These are phyloP conservation scores for Anthophora plumipes DNA, from an alignment of 2,888 invertebrate species.

Conservation along the genomic window DNA sequence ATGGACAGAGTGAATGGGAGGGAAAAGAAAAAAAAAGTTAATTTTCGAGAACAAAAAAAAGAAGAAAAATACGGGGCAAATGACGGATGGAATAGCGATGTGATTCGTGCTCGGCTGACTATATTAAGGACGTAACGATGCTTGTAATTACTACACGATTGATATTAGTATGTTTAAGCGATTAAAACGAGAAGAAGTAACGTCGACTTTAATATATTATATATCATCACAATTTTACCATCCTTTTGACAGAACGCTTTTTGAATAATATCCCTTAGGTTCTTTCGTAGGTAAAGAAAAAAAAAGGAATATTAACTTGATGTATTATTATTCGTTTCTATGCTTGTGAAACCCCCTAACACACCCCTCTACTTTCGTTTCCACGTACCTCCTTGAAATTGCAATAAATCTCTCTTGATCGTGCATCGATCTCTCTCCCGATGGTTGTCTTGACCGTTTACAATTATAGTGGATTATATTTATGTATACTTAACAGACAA, in stretches of 20 bases:
- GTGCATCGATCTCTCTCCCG: constrained; percentile 60
- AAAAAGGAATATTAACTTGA: constrained; percentile 3
- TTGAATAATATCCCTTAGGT: constrained; percentile 74
- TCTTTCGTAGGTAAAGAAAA: constrained; percentile 71
- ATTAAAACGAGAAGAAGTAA: constrained; percentile 79
- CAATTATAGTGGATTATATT: constrained; percentile 80
- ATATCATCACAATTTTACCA: constrained; percentile 76
- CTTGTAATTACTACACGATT: constrained; percentile 84
- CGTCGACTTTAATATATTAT: constrained; percentile 84
- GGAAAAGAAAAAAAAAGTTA: constrained; percentile 29
- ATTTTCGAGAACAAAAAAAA: constrained; percentile 16
- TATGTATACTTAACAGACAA: constrained; percentile 79
- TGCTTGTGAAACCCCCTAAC: neutral
- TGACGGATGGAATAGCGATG: constrained; percentile 70
- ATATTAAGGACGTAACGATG: constrained; percentile 83
- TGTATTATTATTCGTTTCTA: constrained; percentile 33
- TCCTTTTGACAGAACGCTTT: constrained; percentile 78
- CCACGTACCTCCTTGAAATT: constrained; percentile 20
- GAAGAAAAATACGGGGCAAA: constrained; percentile 2
- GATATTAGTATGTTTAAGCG: constrained; percentile 84
- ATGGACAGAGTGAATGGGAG: constrained; percentile 37
- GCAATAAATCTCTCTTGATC: constrained; percentile 49
- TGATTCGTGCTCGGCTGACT: constrained; percentile 80
- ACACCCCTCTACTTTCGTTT: constrained; percentile 18
- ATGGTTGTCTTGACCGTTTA: constrained; percentile 72